Conservation (phyloP, 2,113 vertebrate genomes). For the Sinocyclocheilus anophthalmus region DNA sequence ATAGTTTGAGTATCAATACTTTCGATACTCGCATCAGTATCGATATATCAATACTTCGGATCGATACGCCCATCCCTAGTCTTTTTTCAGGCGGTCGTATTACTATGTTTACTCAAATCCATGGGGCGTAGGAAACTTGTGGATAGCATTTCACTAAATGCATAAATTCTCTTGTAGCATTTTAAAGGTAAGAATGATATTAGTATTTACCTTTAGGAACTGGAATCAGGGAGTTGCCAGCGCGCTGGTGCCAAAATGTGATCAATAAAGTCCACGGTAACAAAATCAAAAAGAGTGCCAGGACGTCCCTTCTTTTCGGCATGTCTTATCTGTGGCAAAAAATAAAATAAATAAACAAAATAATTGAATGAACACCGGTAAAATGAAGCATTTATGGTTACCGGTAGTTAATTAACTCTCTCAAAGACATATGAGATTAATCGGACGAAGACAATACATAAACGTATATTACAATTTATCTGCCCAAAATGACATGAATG, state of each 20-base stretch:
- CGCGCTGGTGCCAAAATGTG: conserved; percentile 89
- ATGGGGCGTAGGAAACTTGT: too few species aligned
- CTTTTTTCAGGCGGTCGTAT: too few species aligned
- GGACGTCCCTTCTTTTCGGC: conserved; percentile 92
- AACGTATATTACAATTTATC: not conserved
- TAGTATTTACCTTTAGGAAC: conserved; percentile 81
- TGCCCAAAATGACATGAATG: not conserved
- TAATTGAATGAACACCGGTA: not conserved
- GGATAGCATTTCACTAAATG: too few species aligned
- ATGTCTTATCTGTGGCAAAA: conserved; percentile 87
- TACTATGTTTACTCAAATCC: too few species aligned
- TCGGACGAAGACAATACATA: not conserved
- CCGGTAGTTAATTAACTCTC: not conserved
- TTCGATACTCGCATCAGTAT: too few species aligned
- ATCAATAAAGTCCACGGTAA: conserved; percentile 95
- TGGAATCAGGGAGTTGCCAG: conserved; percentile 80
- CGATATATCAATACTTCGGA: too few species aligned
- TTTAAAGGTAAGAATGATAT: not conserved
- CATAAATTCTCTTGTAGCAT: not conserved
- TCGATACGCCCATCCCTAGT: too few species aligned
- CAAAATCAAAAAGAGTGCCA: conserved; percentile 91
- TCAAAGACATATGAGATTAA: not conserved
- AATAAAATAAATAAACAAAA: not conserved
- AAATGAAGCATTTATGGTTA: too few species aligned
- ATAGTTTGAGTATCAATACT: too few species aligned